These are phyloP conservation scores for Antechinus flavipes DNA, from an alignment of 2,113 vertebrate genomes.

Conservation along the genomic window DNA sequence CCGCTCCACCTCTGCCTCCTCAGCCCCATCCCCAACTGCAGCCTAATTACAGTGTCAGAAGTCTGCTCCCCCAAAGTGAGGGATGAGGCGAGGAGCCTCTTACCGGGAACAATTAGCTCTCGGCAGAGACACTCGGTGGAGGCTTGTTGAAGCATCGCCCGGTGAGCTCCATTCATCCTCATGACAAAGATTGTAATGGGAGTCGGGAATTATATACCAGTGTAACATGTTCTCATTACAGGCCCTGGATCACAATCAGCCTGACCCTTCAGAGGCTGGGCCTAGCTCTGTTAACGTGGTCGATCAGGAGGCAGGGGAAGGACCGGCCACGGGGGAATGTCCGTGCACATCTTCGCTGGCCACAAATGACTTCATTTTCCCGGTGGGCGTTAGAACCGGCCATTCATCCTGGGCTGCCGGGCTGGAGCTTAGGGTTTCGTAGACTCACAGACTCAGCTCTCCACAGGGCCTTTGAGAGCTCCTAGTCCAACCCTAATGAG, in stretches of 20 bases:
- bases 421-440: neutral
- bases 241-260: neutral
- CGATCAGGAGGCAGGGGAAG: neutral
- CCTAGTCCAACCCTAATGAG: neutral
- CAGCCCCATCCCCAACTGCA: neutral
- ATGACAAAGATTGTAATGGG: neutral
- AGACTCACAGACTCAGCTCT: neutral
- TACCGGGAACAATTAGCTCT: neutral
- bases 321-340: accelerated
- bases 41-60: neutral
- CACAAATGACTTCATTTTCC: neutral
- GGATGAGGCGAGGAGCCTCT: neutral
- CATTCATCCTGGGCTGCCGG: neutral
- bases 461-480: neutral
- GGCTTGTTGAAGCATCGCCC: accelerated
- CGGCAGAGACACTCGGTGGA: accelerated
- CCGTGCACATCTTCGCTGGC: neutral
- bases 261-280: neutral
- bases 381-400: neutral
- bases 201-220: neutral
- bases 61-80: neutral
- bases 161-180: accelerated
- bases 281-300: neutral
- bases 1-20: neutral
- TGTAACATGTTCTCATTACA: neutral